Base-by-base conservation (phyloP, 2,113 vertebrate genomes). In the Promerops cafer region DNA sequence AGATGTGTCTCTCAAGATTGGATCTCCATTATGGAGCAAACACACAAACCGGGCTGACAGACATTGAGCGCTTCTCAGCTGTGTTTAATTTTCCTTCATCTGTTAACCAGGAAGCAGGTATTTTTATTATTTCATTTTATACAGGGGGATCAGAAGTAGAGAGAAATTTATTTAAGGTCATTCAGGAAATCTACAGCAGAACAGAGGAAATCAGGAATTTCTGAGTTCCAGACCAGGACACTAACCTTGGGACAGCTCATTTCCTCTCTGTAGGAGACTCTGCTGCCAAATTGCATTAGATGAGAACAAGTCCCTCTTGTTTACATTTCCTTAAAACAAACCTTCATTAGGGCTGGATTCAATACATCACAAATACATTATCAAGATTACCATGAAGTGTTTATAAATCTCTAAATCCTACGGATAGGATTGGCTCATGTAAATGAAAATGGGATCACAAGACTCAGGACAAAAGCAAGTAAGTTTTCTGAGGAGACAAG, bases 291-390 rank as follows among this genome's bases (percentile, higher is more conserved):
- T 57, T 94, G 92, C 90, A 42, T 92, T 78, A 87, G 68, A 88
- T 45, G 69, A 92, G 64, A 88, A 64, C 37, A 83, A 94, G 49
- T 65, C 72, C 10, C 53, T 70, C 44, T 39, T 87, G 83, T 93
- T 96, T 96, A 94, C 17, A 39, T 42, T 87, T 83, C 52, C 92
- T 90, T 90, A 87, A 96, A 96, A 95, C 90, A 94, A 95, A 83
- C 77, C 37, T 96, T 88, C 80, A 92, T 93, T 94, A 93, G 70
- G 68, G 71, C 13, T 78, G 20, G 45, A 60, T 80, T 66, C 84
- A 82, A 88, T 81, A 75, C 24, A 94, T 77, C 71, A 69, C 76
- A 86, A 88, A 95, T 94, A 94, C 64, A 78, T 78, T 78, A 74
- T 40, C 68, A 90, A 96, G 92, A 83, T 88, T 83, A 71, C n/a